A percentile compares a stretch with the other conserved stretches of the same genome.
Conservation (phyloP, 2,113 vertebrate genomes). For the Platysteira castanea region DNA sequence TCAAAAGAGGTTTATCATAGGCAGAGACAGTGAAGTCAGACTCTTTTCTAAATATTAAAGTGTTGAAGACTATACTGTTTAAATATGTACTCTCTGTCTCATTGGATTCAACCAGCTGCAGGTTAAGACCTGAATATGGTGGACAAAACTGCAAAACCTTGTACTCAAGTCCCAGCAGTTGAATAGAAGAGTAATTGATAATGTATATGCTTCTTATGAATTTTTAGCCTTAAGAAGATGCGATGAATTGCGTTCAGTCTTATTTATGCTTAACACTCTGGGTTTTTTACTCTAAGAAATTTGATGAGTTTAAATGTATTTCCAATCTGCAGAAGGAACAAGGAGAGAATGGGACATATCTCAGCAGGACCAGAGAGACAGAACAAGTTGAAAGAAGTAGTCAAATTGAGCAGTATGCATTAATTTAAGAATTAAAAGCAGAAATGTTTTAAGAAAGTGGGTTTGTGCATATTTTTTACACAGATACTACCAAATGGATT, state of each 20-base stretch:
- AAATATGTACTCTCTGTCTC: not conserved
- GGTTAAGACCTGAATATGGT: not conserved
- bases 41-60: not conserved
- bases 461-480: not conserved
- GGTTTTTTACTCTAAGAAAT: not conserved
- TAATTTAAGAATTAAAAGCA: slow-evolving; percentile 14
- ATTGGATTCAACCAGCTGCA: not conserved
- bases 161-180: not conserved
- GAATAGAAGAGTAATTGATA: not conserved
- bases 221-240: not conserved
- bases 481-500: slow-evolving; percentile 7
- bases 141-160: not conserved
- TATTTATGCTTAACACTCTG: not conserved
- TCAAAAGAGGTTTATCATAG: not conserved
- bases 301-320: not conserved
- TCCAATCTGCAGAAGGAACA: not conserved
- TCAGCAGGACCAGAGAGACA: not conserved
- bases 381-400: not conserved
- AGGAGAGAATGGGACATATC: not conserved
- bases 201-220: not conserved
- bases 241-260: not conserved
- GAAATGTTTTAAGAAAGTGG: not conserved
- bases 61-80: not conserved
- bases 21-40: not conserved
- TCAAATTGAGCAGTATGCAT: not conserved